A percentile compares a stretch with the other conserved stretches of the same genome.
phyloP scores from a whole-genome alignment of 2,113 vertebrate species.

The Ceuthmochares aereus region DNA sequence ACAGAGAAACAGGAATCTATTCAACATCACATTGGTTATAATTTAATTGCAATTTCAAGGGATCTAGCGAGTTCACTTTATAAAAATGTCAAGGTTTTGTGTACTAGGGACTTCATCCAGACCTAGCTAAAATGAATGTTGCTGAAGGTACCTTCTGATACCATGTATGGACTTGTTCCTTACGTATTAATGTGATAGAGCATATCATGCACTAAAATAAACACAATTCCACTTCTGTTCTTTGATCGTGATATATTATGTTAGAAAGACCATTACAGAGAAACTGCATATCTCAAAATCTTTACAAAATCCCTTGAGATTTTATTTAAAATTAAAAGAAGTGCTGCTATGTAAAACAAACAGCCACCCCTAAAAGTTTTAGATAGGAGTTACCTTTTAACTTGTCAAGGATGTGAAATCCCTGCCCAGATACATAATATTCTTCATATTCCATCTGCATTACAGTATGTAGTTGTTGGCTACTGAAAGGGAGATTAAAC shows the following conservation, averaged over 20 bases:
- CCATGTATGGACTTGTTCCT: not conserved
- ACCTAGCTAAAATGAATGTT: not conserved
- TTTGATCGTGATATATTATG: not conserved
- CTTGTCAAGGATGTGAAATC: not conserved
- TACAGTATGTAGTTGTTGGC: not conserved
- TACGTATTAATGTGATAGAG: not conserved
- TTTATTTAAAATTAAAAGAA: not conserved
- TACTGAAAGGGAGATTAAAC: not conserved
- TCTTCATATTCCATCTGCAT: not conserved
- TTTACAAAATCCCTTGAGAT: not conserved
- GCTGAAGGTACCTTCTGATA: not conserved
- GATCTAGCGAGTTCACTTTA: not conserved
- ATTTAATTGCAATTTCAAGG: not conserved
- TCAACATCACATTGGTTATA: not conserved
- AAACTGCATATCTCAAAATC: not conserved
- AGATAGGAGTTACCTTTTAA: not conserved
- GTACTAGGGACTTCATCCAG: not conserved
- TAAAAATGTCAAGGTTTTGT: not conserved
- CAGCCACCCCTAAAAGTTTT: not conserved
- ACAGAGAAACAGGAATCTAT: not conserved
- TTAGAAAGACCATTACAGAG: not conserved
- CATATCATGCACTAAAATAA: not conserved
- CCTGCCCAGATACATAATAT: not conserved
- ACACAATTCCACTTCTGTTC: not conserved
- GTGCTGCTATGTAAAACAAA: not conserved